Evolutionary conservation across 1,140 invertebrate genomes (phyloP), one percentile per base, ranked within the genome.

Genomic region (Limonius californicus): DNA sequence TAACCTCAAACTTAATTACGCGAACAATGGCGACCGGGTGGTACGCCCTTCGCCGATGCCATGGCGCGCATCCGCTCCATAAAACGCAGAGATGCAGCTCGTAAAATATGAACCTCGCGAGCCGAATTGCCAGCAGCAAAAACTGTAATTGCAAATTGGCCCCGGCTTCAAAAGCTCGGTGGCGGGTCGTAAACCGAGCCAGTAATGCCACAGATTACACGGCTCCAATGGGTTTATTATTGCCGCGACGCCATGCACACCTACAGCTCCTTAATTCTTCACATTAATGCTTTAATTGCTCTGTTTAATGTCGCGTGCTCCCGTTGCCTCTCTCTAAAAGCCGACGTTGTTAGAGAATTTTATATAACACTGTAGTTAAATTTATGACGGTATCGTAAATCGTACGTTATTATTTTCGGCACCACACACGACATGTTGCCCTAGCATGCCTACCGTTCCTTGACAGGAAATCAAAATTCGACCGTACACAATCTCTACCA

Each of bases 1-100:
- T 61, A 67, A 39, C n/a, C 8, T 39, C 54, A 68, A 71, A 64
- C 64, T 71, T 71, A 71, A 71, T 71, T 71, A 71, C 65, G 64
- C 67, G 70, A 70, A 69, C 66, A 66, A 69, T 65, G 66, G 63
- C 50, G 64, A 65, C 62, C 68, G 64, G 64, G 64, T 59, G 60
- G 6, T 14, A 8, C 27, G 20, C 20, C 57, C 21, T 16, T 55
- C 12, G 45, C 16, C n/a, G 54, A 30, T 23, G 20, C 15, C 55
- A 20, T 19, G 11, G 21, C 42, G 50, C 54, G 43, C 32, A 57
- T 43, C 18, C 58, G 68, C 62, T 23, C 62, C 68, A 70, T 72
- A 72, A 72, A 72, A 64, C 62, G 63, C 65, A 65, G 67, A 66
- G 65, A 65, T 69, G 68, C 68, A 69, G 50, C 63, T 68, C 68